These are phyloP conservation scores for Heliconius sara DNA, from an alignment of 2,888 invertebrate genomes.

Conservation along the genomic window DNA sequence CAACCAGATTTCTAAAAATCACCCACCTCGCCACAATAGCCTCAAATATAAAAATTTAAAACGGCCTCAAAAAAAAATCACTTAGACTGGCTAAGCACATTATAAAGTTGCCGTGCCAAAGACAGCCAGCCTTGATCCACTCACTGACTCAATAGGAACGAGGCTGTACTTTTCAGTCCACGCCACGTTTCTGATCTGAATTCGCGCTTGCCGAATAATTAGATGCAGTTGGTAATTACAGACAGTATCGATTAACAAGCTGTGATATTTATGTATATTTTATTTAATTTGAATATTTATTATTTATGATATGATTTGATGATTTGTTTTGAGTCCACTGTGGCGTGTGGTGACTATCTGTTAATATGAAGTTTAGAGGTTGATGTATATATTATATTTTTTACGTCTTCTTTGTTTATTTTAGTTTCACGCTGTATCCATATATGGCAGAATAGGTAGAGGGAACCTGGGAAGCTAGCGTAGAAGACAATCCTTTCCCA, in stretches of 20 bases:
- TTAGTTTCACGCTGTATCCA: too few species aligned
- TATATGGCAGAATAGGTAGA: too few species aligned
- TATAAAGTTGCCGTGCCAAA: conserved; percentile 45
- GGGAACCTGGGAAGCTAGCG: too few species aligned
- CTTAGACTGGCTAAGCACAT: conserved; percentile 1
- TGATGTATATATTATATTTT: too few species aligned
- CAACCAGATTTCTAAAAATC: too few species aligned
- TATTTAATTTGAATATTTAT: not conserved
- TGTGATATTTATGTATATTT: conserved; percentile 26
- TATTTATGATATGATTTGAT: too few species aligned
- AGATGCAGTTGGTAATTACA: conserved; percentile 35
- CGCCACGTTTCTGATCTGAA: conserved; percentile 64
- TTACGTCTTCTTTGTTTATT: too few species aligned
- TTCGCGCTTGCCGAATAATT: conserved; percentile 60
- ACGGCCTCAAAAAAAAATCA: not conserved
- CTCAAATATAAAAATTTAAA: not conserved
- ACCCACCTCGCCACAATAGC: not conserved
- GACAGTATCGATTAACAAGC: conserved; percentile 31
- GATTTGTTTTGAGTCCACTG: too few species aligned
- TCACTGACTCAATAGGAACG: conserved; percentile 70
- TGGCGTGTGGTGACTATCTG: too few species aligned
- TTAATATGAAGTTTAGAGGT: too few species aligned
- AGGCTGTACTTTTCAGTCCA: conserved; percentile 73
- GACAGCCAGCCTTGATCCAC: conserved; percentile 67
- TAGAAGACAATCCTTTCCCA: not conserved